Evolutionary conservation across 2,888 invertebrate genomes (phyloP).

Genomic region (Parapristionchus giblindavisi): DNA sequence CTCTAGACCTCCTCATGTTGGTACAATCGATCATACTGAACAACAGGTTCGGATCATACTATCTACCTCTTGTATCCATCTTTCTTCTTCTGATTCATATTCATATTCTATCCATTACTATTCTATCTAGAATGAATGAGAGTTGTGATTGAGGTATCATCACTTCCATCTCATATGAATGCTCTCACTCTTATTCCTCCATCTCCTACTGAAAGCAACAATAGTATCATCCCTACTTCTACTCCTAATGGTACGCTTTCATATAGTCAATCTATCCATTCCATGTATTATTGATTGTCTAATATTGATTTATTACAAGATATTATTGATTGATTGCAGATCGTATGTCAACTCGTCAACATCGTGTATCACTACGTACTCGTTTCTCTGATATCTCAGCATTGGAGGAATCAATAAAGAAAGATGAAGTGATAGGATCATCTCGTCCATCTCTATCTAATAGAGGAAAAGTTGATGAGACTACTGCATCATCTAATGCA

Average conservation of each 20-base stretch:
- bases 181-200: not conserved
- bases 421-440: not conserved
- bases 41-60: no score
- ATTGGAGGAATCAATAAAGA: not conserved
- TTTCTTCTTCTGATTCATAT: no score
- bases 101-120: no score
- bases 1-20: no score
- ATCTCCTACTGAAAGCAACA: not conserved
- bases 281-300: not conserved
- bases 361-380: not conserved
- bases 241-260: constrained; percentile 7
- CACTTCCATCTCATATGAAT: no score
- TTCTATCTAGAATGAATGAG: no score
- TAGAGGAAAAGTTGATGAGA: no score
- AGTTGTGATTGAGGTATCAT: no score
- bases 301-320: not conserved
- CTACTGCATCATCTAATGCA: no score
- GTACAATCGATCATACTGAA: no score
- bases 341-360: not conserved
- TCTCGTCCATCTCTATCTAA: no score
- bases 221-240: not conserved
- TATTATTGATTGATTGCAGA: not conserved
- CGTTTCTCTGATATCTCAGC: constrained; percentile 19
- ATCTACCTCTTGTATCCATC: no score
- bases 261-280: not conserved